Conservation (phyloP, 2,113 vertebrate genomes). For the Vanacampus margaritifer region DNA sequence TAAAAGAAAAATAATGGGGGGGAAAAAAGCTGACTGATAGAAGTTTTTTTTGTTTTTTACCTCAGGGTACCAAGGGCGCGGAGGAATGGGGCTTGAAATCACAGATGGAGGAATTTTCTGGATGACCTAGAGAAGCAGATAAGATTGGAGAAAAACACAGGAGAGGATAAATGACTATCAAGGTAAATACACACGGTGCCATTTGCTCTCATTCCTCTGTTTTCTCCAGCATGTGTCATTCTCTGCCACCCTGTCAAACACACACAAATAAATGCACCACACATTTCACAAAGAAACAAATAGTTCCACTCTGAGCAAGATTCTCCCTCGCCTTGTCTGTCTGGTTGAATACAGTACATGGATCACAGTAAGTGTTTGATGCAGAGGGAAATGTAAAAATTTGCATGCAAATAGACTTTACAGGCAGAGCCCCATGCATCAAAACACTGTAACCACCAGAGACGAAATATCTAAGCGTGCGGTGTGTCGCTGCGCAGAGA, state of each 20-base stretch:
- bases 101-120: constrained; percentile 82
- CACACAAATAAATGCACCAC: constrained; percentile 19
- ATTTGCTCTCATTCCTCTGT: constrained; percentile 3
- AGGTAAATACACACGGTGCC: constrained; percentile 20
- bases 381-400: constrained; percentile 59
- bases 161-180: constrained; percentile 29
- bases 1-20: neutral
- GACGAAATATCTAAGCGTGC: constrained; percentile 43
- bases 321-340: constrained; percentile 53
- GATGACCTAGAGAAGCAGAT: constrained; percentile 70
- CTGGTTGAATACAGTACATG: constrained; percentile 51
- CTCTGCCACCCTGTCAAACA: constrained; percentile 15
- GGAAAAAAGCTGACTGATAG: neutral
- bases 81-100: constrained; percentile 61
- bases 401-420: constrained; percentile 69
- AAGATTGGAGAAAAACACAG: constrained; percentile 43
- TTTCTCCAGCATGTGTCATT: constrained; percentile 14
- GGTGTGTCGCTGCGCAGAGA: constrained; percentile 13
- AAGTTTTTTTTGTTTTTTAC: constrained; percentile 55
- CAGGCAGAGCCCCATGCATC: constrained; percentile 55
- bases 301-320: constrained; percentile 36
- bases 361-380: constrained; percentile 58
- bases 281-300: constrained; percentile 52
- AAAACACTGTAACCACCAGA: constrained; percentile 51
- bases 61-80: constrained; percentile 64